A percentile compares a stretch with the other conserved stretches of the same genome.
Conservation (phyloP, 92 coral and sea anemone genomes). For the Phenganax subtilis region DNA sequence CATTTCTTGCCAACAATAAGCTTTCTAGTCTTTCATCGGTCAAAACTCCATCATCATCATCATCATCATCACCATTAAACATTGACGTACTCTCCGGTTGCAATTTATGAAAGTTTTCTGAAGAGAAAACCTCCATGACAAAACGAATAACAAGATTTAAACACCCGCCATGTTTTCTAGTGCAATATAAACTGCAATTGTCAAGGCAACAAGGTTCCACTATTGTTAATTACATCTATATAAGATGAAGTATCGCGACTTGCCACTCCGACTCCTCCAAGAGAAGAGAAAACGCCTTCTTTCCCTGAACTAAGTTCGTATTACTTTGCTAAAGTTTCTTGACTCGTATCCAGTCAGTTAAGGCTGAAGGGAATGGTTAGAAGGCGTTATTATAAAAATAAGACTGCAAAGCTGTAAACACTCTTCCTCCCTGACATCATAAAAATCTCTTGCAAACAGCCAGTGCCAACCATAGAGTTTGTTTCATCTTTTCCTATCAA, state of each 20-base stretch:
- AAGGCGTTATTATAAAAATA: too few species aligned
- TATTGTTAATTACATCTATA: too few species aligned
- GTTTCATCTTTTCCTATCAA: constrained; percentile 63
- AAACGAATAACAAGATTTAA: not conserved
- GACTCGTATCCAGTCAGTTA: too few species aligned
- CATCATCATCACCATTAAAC: constrained; percentile 34
- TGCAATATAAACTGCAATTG: not conserved
- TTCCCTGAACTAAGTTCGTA: too few species aligned
- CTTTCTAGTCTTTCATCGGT: constrained; percentile 78
- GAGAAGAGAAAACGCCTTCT: too few species aligned
- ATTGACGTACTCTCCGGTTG: constrained; percentile 63
- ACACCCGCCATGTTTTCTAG: not conserved
- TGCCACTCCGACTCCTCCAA: too few species aligned
- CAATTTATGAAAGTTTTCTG: constrained; percentile 49
- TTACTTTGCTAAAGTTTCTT: too few species aligned
- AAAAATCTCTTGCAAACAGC: not conserved
- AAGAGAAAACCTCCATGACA: not conserved
- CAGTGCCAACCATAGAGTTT: not conserved
- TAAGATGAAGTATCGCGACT: too few species aligned
- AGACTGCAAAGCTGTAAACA: too few species aligned
- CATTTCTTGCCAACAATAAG: constrained; percentile 57
- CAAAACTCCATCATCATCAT: constrained; percentile 46
- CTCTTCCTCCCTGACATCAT: not conserved
- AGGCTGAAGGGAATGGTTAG: too few species aligned
- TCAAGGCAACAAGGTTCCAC: too few species aligned